These are phyloP conservation scores for Megastigmus dorsalis DNA, from an alignment of 2,888 invertebrate species.

Conservation along the genomic window DNA sequence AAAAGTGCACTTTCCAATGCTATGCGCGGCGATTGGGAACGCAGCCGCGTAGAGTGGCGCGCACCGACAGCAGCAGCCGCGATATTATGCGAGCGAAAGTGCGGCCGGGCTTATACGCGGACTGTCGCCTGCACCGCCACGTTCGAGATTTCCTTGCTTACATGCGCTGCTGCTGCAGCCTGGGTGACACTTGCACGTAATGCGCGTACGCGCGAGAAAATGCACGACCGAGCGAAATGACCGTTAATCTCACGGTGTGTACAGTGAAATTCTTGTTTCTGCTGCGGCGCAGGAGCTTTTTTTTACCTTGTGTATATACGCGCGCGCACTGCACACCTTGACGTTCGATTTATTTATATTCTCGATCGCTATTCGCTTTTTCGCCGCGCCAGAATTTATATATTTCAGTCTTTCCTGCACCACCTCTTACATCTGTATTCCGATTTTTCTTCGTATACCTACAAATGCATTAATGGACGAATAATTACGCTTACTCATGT, in stretches of 20 bases:
- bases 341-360: constrained; percentile 34
- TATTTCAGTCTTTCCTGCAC: neutral
- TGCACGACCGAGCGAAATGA: constrained; percentile 26
- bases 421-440: constrained; percentile 7
- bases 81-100: constrained; percentile 33
- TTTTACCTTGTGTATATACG: neutral
- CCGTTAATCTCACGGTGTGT: constrained; percentile 34
- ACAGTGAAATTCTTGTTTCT: constrained; percentile 22
- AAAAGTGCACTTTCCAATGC: constrained; percentile 63
- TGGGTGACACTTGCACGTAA: constrained; percentile 28
- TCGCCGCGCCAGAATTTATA: neutral
- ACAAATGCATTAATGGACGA: constrained; percentile 16
- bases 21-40: constrained; percentile 56
- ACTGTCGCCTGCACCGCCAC: too few relatives aligned
- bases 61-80: neutral
- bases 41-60: constrained; percentile 30
- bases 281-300: too few relatives aligned
- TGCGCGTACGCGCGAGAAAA: constrained; percentile 36
- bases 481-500: neutral
- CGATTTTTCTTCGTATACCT: constrained; percentile 13
- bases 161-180: neutral
- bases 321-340: neutral
- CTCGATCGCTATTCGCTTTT: neutral
- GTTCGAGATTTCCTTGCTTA: constrained; percentile 10
- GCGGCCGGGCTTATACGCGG: too few relatives aligned